Percentiles rank a stretch among this genome's conserved stretches.
Evolutionary conservation across 1,140 invertebrate genomes (phyloP).

Genomic region (Caenorhabditis tropicalis): DNA sequence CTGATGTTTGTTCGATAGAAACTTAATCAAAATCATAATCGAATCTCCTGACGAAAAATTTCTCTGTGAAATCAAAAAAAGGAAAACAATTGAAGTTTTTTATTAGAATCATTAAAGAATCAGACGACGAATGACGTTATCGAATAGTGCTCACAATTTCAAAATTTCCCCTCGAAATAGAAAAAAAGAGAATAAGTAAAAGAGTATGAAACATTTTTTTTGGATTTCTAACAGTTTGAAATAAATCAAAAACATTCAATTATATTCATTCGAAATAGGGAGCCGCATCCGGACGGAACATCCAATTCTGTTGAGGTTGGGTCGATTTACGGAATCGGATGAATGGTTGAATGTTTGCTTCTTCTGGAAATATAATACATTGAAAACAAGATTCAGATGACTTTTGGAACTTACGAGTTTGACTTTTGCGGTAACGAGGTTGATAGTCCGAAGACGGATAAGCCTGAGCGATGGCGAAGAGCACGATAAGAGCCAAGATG

Average conservation of each 20-base stretch:
- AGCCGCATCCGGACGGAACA: conserved; percentile 25
- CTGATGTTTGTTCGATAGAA: too few relatives aligned
- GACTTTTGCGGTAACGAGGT: conserved; percentile 28
- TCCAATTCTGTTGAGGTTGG: conserved; percentile 13
- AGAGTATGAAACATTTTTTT: neutral
- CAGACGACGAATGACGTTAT: conserved; percentile 35
- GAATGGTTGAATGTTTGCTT: conserved; percentile 37
- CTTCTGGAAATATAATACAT: neutral
- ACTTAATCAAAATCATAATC: neutral
- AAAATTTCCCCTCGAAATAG: conserved; percentile 32
- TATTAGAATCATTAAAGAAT: conserved; percentile 24
- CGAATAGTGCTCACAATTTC: conserved; percentile 43
- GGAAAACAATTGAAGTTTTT: conserved; percentile 8
- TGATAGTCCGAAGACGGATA: conserved; percentile 14
- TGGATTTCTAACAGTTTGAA: neutral
- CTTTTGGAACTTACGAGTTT: neutral
- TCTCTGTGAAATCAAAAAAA: neutral
- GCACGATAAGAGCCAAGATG: conserved; percentile 37
- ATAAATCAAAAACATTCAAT: neutral
- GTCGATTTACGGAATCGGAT: conserved; percentile 33
- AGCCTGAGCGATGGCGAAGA: conserved; percentile 32
- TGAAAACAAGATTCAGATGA: neutral
- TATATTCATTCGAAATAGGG: conserved; percentile 6
- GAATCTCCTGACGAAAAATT: neutral
- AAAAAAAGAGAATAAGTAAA: neutral